A percentile compares a stretch with the other conserved stretches of the same genome.
Conservation (phyloP, 2,113 vertebrate species). For the Salvator merianae region DNA sequence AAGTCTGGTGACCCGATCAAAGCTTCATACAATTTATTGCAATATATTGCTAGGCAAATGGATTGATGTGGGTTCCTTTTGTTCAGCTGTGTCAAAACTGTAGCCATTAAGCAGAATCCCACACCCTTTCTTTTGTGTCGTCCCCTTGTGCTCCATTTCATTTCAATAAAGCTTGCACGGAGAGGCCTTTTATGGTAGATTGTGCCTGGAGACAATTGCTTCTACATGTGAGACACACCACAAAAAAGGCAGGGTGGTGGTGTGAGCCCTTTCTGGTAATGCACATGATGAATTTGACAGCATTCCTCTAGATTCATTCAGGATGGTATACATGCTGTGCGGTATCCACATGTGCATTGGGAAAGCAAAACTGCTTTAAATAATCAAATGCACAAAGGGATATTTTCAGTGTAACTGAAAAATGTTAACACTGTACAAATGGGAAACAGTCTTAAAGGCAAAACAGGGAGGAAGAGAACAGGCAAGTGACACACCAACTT, state of each 20-base stretch:
- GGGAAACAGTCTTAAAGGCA: constrained; percentile 72
- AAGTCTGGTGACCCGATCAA: neutral
- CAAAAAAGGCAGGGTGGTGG: constrained; percentile 41
- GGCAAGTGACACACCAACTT: neutral
- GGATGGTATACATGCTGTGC: constrained; percentile 69
- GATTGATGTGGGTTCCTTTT: neutral
- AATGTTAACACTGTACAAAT: constrained; percentile 75
- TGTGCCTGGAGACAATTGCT: neutral
- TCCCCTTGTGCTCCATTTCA: neutral
- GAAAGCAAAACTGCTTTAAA: constrained; percentile 78
- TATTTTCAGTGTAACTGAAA: constrained; percentile 74
- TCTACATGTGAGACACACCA: constrained; percentile 56
- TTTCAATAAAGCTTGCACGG: neutral
- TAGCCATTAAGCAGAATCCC: neutral
- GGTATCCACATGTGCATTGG: constrained; percentile 64
- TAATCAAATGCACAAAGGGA: constrained; percentile 78
- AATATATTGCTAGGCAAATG: neutral
- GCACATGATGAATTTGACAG: constrained; percentile 68
- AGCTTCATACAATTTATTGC: neutral
- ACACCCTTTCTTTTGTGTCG: neutral
- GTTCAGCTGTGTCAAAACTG: neutral
- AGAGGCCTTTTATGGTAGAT: neutral
- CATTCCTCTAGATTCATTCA: constrained; percentile 67
- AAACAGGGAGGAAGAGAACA: constrained; percentile 35
- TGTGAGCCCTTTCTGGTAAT: constrained; percentile 54